A percentile compares a stretch with the other conserved stretches of the same genome.
phyloP scores from a whole-genome alignment of 2,797 vertebrate genomes.

The Botia kubotai region DNA sequence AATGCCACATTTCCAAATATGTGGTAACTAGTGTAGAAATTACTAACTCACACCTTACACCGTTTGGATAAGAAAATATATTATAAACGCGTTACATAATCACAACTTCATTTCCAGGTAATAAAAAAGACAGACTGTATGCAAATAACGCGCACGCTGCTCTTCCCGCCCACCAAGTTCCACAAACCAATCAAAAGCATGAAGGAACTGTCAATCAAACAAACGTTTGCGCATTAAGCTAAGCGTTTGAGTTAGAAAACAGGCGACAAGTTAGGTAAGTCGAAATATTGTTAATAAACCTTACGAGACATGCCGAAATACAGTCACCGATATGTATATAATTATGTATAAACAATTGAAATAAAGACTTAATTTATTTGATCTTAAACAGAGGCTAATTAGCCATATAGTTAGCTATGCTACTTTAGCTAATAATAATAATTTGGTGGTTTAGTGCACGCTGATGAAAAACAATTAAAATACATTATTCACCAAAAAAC shows the following conservation, averaged over 20 bases:
- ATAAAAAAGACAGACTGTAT: neutral
- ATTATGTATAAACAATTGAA: neutral
- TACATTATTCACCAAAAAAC: neutral
- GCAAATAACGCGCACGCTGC: neutral
- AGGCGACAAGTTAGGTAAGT: constrained; percentile 22
- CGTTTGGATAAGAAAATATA: neutral
- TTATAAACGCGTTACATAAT: neutral
- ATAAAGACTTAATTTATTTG: neutral
- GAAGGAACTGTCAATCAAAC: constrained; percentile 31
- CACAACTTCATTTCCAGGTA: neutral
- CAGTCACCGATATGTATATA: neutral
- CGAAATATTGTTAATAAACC: neutral
- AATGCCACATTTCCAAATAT: neutral
- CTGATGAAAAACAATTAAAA: neutral
- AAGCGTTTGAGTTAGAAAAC: constrained; percentile 33
- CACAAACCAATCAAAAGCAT: constrained; percentile 31
- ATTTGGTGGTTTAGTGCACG: neutral
- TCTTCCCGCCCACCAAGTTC: constrained; percentile 7
- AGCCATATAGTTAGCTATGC: constrained; percentile 20
- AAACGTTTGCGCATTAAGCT: constrained; percentile 13
- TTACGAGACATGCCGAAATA: neutral
- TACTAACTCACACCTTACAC: neutral
- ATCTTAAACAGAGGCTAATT: constrained; percentile 7
- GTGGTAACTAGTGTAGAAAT: neutral
- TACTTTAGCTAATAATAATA: constrained; percentile 39